Conservation (phyloP, 2,113 vertebrate species). For the Pampusana beccarii region DNA sequence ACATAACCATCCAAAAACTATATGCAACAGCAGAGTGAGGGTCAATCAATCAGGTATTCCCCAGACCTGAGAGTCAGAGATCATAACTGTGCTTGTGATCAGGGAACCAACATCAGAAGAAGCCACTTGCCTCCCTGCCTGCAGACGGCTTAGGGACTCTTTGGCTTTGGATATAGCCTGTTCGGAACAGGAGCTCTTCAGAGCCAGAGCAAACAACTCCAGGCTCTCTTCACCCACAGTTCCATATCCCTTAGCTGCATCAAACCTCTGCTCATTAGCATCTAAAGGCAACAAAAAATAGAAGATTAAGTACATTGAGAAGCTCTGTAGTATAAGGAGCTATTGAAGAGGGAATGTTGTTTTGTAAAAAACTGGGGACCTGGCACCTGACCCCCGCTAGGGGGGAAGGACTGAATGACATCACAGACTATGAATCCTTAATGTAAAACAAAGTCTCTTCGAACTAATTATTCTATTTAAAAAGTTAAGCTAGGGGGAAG, state of each 20-base stretch:
- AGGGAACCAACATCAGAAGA: neutral
- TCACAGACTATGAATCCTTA: no score
- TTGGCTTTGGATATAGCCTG: neutral
- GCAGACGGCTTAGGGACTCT: neutral
- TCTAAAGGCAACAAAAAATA: neutral
- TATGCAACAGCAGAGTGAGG: neutral
- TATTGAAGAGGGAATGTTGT: no score
- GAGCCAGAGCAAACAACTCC: neutral
- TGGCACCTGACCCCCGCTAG: no score
- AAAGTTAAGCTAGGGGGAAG: no score
- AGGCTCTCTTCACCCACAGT: accelerated
- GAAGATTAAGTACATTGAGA: neutral
- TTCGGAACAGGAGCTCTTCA: neutral
- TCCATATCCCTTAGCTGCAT: accelerated
- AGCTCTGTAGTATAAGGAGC: neutral
- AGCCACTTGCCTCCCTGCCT: neutral
- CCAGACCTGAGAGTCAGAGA: no score
- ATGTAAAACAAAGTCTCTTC: no score
- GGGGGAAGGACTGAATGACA: no score
- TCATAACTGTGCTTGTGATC: neutral
- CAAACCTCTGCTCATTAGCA: neutral
- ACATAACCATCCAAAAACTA: neutral
- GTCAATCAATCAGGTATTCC: neutral
- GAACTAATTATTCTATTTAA: no score
- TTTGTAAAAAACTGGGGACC: no score